Evolutionary conservation across 2,113 vertebrate species (phyloP).

Genomic region (Channa maculata): DNA sequence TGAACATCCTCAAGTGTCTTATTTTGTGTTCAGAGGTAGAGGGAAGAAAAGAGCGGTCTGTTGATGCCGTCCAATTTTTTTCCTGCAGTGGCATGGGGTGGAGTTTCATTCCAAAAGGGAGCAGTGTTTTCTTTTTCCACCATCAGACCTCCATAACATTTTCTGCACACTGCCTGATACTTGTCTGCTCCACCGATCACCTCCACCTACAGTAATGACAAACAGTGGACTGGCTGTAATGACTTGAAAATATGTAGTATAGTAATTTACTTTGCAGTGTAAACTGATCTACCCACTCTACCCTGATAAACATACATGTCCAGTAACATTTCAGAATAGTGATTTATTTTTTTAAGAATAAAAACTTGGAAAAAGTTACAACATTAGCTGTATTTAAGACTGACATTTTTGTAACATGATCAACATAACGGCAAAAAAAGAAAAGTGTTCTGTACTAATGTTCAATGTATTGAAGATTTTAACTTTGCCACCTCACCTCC

Average conservation of each 20-base stretch:
- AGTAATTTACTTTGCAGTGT: too few relatives aligned
- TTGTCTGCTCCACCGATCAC: constrained; percentile 96
- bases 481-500: constrained; percentile 84
- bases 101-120: constrained; percentile 65
- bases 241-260: too few relatives aligned
- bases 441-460: too few relatives aligned
- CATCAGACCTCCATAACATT: constrained; percentile 86
- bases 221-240: background rate
- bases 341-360: too few relatives aligned
- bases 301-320: too few relatives aligned
- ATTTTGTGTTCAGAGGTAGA: constrained; percentile 71
- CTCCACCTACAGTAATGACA: constrained; percentile 86
- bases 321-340: too few relatives aligned
- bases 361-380: too few relatives aligned
- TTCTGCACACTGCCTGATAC: constrained; percentile 92
- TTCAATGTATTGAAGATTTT: too few relatives aligned
- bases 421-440: too few relatives aligned
- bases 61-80: constrained; percentile 64
- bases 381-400: too few relatives aligned
- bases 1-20: background rate
- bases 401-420: too few relatives aligned
- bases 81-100: constrained; percentile 10
- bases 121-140: constrained; percentile 85
- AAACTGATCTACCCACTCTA: too few relatives aligned
- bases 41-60: constrained; percentile 83